Base-by-base conservation (phyloP, 2,113 vertebrate species). In the Tauraco erythrolophus region DNA sequence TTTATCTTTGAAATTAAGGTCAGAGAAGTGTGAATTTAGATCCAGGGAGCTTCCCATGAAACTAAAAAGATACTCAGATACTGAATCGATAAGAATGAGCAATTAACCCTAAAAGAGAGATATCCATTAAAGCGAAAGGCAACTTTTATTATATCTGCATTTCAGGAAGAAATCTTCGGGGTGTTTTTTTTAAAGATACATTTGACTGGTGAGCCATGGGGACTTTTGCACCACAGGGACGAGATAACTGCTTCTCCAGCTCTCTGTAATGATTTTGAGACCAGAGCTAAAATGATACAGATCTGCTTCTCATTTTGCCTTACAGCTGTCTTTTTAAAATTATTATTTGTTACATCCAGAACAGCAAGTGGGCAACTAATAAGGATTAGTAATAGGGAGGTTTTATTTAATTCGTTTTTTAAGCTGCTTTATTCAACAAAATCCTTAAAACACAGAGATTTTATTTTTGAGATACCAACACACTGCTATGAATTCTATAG, bases 401-500 rank as follows among this genome's bases (percentile, higher is more conserved):
- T 90, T 98, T 97, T 94, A 92, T 97, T 97, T 95, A 95, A 97
- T 97, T 96, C 96, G 19, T 46, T 80, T 96, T 97, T 94, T 97
- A 98, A 98, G 93, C 95, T 90, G 90, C 97, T 97, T 97, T 97
- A 88, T 92, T 96, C 84, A 76, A 61, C 53, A 68, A 94, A 98
- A 97, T 97, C 96, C 96, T 78, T 97, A 93, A 96, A 97, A 97
- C 94, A 96, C 18, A 91, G 87, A 96, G 96, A 94, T 97, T 97
- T 77, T 95, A 51, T 97, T 96, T 97, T 90, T 92, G 69, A 96
- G 81, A 92, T 90, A 87, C 64, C 77, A 84, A 53, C 76, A 92
- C 66, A 64, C 50, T 92, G 58, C 77, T 66, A 45, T 89, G 82
- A 94, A 69, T 94, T 94, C 86, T 87, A 37, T 81, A 87, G 68